Evolutionary conservation across 2,888 invertebrate species (phyloP).

Genomic region (Itoplectis maculator): DNA sequence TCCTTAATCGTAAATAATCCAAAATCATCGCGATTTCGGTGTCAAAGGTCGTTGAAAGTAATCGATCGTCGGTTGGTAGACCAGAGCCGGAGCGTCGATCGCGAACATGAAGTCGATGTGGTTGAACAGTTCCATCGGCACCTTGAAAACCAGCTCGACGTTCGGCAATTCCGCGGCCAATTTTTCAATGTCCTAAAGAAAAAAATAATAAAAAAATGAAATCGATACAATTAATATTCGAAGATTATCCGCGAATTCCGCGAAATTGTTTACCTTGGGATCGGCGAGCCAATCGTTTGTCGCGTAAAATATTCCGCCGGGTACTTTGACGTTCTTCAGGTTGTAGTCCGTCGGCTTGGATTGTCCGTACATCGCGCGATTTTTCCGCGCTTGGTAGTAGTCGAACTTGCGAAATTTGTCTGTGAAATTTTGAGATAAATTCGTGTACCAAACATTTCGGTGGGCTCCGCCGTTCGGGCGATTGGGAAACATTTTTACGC

Average conservation of each 20-base stretch:
- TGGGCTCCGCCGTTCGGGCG: neutral
- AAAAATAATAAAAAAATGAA: neutral
- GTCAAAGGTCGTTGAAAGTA: constrained; percentile 54
- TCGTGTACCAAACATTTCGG: neutral
- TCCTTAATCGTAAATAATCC: neutral
- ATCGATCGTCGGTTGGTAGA: constrained; percentile 75
- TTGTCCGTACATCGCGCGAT: constrained; percentile 86
- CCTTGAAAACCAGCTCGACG: constrained; percentile 76
- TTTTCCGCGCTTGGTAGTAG: constrained; percentile 85
- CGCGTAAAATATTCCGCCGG: constrained; percentile 89
- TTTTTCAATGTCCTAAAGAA: constrained; percentile 86
- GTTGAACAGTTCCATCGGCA: constrained; percentile 76
- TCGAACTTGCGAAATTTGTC: constrained; percentile 86
- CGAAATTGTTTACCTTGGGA: constrained; percentile 71
- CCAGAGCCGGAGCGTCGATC: constrained; percentile 72
- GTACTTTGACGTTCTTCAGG: constrained; percentile 86
- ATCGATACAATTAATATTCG: neutral
- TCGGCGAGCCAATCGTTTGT: constrained; percentile 89
- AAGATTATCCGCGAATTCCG: neutral
- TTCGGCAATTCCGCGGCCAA: constrained; percentile 86
- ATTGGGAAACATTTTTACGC: constrained; percentile 41
- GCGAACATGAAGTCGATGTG: constrained; percentile 78
- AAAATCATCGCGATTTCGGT: neutral
- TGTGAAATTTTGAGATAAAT: constrained; percentile 60
- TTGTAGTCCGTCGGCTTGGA: constrained; percentile 87